These are phyloP conservation scores for Zosterops hypoxanthus DNA, from an alignment of 2,113 vertebrate genomes.

Conservation along the genomic window DNA sequence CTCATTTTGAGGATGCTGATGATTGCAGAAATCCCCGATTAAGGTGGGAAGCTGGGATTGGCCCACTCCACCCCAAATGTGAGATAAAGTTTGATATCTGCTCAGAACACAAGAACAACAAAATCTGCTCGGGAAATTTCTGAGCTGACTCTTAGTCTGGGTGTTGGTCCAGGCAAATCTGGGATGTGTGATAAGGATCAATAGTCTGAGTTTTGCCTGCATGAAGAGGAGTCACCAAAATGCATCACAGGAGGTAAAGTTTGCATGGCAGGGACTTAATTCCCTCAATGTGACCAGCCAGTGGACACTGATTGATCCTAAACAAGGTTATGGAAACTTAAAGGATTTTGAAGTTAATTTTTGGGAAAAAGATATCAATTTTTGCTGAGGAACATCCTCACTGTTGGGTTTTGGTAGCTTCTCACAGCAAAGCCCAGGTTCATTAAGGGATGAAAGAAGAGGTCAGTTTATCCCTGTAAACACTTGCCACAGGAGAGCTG, in stretches of 20 bases:
- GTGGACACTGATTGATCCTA: background rate
- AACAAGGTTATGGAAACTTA: background rate
- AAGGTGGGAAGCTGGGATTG: background rate
- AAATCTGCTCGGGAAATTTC: background rate
- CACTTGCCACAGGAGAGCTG: background rate
- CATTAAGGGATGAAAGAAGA: background rate
- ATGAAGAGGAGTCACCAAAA: background rate
- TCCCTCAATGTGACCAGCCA: background rate
- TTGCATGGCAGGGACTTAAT: background rate
- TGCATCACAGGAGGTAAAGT: background rate
- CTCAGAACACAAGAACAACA: background rate
- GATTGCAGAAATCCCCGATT: background rate
- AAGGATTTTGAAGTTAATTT: background rate
- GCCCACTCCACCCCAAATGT: background rate
- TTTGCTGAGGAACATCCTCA: background rate
- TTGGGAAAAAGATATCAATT: too few relatives aligned
- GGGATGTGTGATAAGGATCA: background rate
- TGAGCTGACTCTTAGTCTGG: background rate
- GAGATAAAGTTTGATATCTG: background rate
- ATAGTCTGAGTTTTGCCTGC: background rate
- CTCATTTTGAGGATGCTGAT: background rate
- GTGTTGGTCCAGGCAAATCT: background rate
- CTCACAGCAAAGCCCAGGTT: background rate
- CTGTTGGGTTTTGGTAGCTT: background rate
- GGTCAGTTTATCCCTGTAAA: background rate